These are phyloP conservation scores for Drosophila subquinaria DNA, from an alignment of 2,888 invertebrate species.

Conservation along the genomic window DNA sequence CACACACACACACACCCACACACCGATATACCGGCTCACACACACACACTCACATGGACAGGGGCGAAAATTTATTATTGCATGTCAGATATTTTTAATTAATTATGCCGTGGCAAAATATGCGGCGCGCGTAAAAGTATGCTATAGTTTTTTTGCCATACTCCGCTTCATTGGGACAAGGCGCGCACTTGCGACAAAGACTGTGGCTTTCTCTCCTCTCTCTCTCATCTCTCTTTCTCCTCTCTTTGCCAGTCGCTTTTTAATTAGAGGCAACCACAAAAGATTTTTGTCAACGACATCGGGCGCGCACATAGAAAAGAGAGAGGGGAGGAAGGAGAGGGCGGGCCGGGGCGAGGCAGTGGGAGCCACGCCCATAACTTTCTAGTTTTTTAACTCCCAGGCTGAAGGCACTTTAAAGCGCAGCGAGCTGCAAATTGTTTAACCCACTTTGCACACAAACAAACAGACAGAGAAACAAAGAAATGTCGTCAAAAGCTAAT, in stretches of 20 bases:
- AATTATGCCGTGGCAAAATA: constrained; percentile 75
- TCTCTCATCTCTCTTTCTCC: background rate
- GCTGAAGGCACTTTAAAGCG: constrained; percentile 44
- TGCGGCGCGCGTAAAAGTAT: constrained; percentile 72
- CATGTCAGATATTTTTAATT: constrained; percentile 77
- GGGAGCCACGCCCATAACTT: constrained; percentile 25
- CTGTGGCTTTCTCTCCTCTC: constrained; percentile 18
- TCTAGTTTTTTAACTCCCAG: constrained; percentile 14
- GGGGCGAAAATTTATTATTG: constrained; percentile 70
- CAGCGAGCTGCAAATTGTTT: constrained; percentile 51
- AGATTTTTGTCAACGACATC: constrained; percentile 67
- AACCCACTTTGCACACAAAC: constrained; percentile 55
- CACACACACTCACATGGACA: constrained; percentile 28
- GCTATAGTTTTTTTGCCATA: constrained; percentile 66
- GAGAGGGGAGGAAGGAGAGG: background rate
- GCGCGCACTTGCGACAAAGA: constrained; percentile 40
- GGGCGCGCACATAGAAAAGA: background rate
- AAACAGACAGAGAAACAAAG: constrained; percentile 5
- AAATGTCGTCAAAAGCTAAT: constrained; percentile 59
- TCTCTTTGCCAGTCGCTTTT: constrained; percentile 48
- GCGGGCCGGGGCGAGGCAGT: background rate
- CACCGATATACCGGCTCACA: background rate
- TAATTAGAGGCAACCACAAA: constrained; percentile 80
- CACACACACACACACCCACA: constrained; percentile 29
- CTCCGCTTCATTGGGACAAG: constrained; percentile 66